phyloP scores from a whole-genome alignment of 1,140 invertebrate species.

The Dendrolimus kikuchii region DNA sequence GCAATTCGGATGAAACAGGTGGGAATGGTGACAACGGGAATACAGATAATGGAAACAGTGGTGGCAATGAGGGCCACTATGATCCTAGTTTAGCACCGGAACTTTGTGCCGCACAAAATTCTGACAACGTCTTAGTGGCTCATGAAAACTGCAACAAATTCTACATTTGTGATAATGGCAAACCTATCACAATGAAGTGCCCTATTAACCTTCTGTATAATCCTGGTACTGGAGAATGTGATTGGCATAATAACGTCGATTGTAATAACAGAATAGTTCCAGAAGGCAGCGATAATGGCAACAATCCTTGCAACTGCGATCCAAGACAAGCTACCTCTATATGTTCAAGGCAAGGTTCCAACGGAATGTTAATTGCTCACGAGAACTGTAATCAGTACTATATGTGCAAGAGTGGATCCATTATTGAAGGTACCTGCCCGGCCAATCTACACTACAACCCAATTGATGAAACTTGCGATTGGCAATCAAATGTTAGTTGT shows the following conservation, averaged over 20 bases:
- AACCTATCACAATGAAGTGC: conserved; percentile 17
- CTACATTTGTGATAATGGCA: conserved; percentile 25
- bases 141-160: conserved; percentile 41
- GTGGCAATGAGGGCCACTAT: neutral
- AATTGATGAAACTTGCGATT: conserved; percentile 71
- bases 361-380: conserved; percentile 28
- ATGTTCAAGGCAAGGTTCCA: conserved; percentile 22
- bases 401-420: conserved; percentile 23
- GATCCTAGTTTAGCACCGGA: conserved; percentile 9
- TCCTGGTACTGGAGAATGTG: conserved; percentile 20
- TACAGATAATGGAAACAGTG: neutral
- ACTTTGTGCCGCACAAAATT: conserved; percentile 23
- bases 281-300: neutral
- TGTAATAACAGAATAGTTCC: conserved; percentile 22
- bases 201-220: conserved; percentile 21
- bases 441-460: conserved; percentile 73
- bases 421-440: conserved; percentile 46
- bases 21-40: neutral
- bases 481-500: conserved; percentile 70
- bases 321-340: conserved; percentile 19
- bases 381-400: conserved; percentile 39
- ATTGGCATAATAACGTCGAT: conserved; percentile 68
- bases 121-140: conserved; percentile 26
- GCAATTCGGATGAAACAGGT: neutral
- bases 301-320: conserved; percentile 14